Conservation (phyloP, 2,888 invertebrate species). For the Pteria penguin region DNA sequence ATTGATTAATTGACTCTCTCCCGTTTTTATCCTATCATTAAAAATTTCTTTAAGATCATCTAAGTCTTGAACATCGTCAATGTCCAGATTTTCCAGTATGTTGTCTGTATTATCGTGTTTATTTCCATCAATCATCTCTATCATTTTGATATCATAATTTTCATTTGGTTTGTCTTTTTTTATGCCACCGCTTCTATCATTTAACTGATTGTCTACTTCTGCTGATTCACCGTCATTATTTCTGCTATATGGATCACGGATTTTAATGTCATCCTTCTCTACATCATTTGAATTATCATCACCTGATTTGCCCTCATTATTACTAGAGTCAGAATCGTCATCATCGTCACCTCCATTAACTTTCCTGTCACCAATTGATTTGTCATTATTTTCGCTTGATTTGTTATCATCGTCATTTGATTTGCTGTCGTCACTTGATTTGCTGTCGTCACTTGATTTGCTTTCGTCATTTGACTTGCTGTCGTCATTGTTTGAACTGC, state of each 20-base stretch:
- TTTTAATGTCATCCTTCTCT: too few relatives aligned
- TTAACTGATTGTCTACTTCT: background rate
- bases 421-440: background rate
- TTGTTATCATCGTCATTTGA: background rate
- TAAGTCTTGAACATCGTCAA: background rate
- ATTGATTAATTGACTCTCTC: too few relatives aligned
- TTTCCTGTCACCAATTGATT: background rate
- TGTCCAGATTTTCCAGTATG: background rate
- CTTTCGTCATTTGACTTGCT: background rate
- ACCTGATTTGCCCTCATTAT: background rate
- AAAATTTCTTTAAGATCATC: background rate
- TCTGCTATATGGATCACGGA: too few relatives aligned
- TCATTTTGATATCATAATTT: too few relatives aligned
- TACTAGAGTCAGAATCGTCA: background rate
- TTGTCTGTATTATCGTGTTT: background rate
- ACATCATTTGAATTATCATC: background rate
- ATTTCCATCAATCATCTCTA: background rate
- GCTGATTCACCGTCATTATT: too few relatives aligned
- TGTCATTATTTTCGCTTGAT: background rate
- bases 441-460: background rate
- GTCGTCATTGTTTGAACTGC: background rate
- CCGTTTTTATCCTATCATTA: background rate
- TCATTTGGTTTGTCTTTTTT: too few relatives aligned
- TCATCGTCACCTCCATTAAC: background rate
- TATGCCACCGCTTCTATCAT: too few relatives aligned